phyloP scores from a whole-genome alignment of 2,888 invertebrate genomes.

The Ormyrus pomaceus region DNA sequence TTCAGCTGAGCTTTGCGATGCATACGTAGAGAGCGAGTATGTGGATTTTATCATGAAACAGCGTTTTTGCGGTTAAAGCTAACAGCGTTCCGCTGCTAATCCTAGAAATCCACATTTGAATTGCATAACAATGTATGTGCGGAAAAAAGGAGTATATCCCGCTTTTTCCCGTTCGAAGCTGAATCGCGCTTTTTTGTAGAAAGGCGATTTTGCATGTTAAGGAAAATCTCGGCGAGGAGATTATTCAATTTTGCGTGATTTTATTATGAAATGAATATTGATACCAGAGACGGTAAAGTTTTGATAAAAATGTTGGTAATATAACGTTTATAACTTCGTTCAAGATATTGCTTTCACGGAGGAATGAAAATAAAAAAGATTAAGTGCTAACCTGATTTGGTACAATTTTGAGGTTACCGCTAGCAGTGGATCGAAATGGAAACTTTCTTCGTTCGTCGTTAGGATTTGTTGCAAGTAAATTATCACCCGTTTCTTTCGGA shows the following conservation, averaged over 20 bases:
- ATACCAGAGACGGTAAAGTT: too few species aligned
- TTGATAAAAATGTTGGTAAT: too few species aligned
- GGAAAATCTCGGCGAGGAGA: too few species aligned
- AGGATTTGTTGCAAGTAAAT: slow-evolving; percentile 57
- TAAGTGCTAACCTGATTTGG: slow-evolving; percentile 80
- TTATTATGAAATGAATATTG: too few species aligned
- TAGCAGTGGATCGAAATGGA: slow-evolving; percentile 82
- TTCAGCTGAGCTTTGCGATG: too few species aligned
- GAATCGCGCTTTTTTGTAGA: too few species aligned
- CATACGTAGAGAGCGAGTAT: background rate
- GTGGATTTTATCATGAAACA: slow-evolving; percentile 9
- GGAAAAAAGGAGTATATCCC: too few species aligned
- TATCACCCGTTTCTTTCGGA: slow-evolving; percentile 58
- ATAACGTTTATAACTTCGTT: too few species aligned
- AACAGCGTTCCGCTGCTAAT: background rate
- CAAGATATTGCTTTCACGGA: background rate
- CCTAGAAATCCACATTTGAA: slow-evolving; percentile 18
- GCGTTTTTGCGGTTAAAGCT: slow-evolving; percentile 3
- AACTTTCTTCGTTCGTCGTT: slow-evolving; percentile 73
- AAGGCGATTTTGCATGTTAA: too few species aligned
- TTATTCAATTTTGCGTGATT: too few species aligned
- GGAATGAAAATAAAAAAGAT: background rate
- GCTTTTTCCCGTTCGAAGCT: too few species aligned
- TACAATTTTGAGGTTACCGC: slow-evolving; percentile 83
- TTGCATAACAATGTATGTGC: slow-evolving; percentile 2